phyloP scores from a whole-genome alignment of 2,888 invertebrate species.

The Diplazon laetatorius region DNA sequence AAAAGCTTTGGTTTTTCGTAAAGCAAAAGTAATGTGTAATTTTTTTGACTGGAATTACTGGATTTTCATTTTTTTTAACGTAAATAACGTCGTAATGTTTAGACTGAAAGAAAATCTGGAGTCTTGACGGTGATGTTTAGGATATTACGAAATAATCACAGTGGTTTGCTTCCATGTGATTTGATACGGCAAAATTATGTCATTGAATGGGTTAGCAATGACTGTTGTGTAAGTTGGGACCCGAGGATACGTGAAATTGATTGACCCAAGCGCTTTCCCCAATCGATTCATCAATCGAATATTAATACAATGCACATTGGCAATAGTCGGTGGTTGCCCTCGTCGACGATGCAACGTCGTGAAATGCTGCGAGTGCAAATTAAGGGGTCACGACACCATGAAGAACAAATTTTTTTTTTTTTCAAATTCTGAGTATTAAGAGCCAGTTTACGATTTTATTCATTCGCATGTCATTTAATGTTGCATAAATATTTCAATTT shows the following conservation, averaged over 20 bases:
- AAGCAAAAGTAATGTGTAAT: too few relatives aligned
- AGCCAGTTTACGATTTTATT: too few relatives aligned
- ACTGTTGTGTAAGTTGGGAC: conserved; percentile 54
- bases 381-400: too few relatives aligned
- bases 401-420: too few relatives aligned
- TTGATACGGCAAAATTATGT: conserved; percentile 50
- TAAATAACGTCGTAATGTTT: too few relatives aligned
- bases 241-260: conserved; percentile 3
- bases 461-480: too few relatives aligned
- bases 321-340: neutral
- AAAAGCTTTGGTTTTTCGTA: too few relatives aligned
- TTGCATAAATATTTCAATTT: too few relatives aligned
- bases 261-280: conserved; percentile 41
- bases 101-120: too few relatives aligned
- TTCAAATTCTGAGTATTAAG: too few relatives aligned
- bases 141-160: conserved; percentile 2
- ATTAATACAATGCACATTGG: conserved; percentile 24
- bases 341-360: neutral
- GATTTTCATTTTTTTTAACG: too few relatives aligned
- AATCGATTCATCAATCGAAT: conserved; percentile 52
- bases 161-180: conserved; percentile 25
- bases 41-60: too few relatives aligned
- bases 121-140: conserved; percentile 3
- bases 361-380: neutral
- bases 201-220: conserved; percentile 41